Base-by-base conservation (phyloP, 2,888 invertebrate species). In the Drosophila pegasa region DNA sequence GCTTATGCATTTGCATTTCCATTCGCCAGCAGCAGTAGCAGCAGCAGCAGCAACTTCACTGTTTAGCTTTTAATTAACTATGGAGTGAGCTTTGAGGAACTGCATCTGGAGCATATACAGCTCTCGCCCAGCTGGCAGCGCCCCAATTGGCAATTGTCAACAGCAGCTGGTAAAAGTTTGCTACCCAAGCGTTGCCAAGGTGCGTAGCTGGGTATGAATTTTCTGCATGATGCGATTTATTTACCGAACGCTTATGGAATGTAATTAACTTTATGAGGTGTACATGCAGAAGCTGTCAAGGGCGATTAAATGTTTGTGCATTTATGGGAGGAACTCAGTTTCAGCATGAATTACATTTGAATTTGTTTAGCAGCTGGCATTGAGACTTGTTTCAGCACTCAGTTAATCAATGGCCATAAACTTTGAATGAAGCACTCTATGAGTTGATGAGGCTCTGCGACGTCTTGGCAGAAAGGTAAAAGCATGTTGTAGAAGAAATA, bases 1-100 rank as follows among this genome's bases (percentile, higher is more conserved):
- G 72, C 61, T 75, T 78, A 50, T 81, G 81, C 80, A 86, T 78
- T 78, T 75, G 79, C 66, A 57, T 63, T 79, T 70, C 62, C 80
- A 61, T 60, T 22, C 64, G 63, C 9, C 45, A 56, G 50, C 62
- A 62, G 48, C 75, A 78, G 59, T 65, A 71, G 33, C 55, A 66
- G 12, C 37, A 50, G 50, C 57, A 62, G 45, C 68, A 77, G 57
- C 63, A 71, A 75, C 81, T 62, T 70, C 52, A 69, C 80, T 72
- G 78, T 77, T 88, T 83, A 71, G 82, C 77, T 83, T 71, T 83
- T 88, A 83, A 83, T 88, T 86, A 83, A 83, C 87, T 76, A 55
- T 35, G 69, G 35, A 57, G 69, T 65, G 38, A 38, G 52, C 27
- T 52, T 27, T 52, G 52, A n/a, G 52, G 22, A 61, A 59, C 56